Percentiles rank a stretch among this genome's conserved stretches.
Evolutionary conservation across 2,888 invertebrate genomes (phyloP).

Genomic region (Euplagia quadripunctaria): DNA sequence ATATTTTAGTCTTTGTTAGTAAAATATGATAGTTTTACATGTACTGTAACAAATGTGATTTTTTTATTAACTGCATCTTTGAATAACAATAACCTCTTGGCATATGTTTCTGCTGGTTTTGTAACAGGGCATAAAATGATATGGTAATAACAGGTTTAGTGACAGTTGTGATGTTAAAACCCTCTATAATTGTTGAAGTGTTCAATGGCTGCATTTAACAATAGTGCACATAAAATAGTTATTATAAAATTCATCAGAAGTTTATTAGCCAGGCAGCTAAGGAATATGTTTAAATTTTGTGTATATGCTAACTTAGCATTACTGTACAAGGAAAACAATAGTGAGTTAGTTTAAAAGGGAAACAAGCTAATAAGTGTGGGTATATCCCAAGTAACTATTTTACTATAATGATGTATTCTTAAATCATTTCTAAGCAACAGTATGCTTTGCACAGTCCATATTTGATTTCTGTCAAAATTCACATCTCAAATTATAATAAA

Average conservation of each 20-base stretch:
- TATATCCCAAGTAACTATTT: constrained; percentile 4
- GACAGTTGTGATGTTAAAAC: neutral
- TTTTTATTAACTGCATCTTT: neutral
- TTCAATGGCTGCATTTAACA: neutral
- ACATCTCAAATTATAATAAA: neutral
- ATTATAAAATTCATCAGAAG: neutral
- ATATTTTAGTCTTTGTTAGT: too few relatives aligned
- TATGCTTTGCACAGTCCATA: neutral
- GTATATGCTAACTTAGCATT: neutral
- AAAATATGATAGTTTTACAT: too few relatives aligned
- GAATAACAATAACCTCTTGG: neutral
- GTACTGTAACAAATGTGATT: neutral
- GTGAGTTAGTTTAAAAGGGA: constrained; percentile 7
- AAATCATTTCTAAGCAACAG: neutral
- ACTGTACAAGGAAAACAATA: constrained; percentile 13
- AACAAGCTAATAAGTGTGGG: constrained; percentile 2
- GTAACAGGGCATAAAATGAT: neutral
- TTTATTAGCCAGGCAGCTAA: neutral
- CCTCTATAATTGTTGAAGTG: neutral
- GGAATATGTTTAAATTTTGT: neutral
- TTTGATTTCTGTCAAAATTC: neutral
- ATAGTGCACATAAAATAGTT: neutral
- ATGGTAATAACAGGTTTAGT: too few relatives aligned
- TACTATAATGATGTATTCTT: neutral
- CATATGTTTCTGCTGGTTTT: neutral